Evolutionary conservation across 2,797 vertebrate genomes (phyloP), one percentile per base, ranked within the genome.

Genomic region (Syngnathus rostellatus): DNA sequence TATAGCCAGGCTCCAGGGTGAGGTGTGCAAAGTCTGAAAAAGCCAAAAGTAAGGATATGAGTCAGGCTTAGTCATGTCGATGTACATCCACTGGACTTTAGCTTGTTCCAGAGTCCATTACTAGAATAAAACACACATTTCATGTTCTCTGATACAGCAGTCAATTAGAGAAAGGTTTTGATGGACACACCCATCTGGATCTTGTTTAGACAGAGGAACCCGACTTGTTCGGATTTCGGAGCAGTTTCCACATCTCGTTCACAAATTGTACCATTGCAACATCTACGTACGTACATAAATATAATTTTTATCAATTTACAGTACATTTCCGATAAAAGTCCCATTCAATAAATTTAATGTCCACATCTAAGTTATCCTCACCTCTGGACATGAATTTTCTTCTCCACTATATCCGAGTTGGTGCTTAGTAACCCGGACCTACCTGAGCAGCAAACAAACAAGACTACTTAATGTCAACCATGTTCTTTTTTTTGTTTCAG

Each of bases 31-130:
- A 8, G 51, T 54, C 14, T 59, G 3, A 40, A 60, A 65, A 6
- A 21, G 43, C 53, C 68, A 19, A 45, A 16, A 8, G 17, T 45
- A 38, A 64, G 21, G 16, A 50, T 55, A 7, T 79, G 72, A 80
- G 76, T 79, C 72, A 76, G 43, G 58, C 68, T 73, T 74, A 81
- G 71, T 80, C 69, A 68, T 61, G 57, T 62, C n/a, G 64, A 71
- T 68, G 45, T 31, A 58, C 62, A 68, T 68, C 31, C 57, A 17
- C 67, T 10, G 55, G 41, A 39, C 12, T 16, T 6, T 31, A n/a
- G 16, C 60, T 43, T 46, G 25, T 68, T 51, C 8, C 11, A 64
- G 41, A 68, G 23, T 38, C 37, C 46, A 65, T 68, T 10, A 69
- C 72, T 17, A 17, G 66, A 66, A 68, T 25, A 58, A 37, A 8